These are phyloP conservation scores for Pseudococcus longispinus DNA, from an alignment of 2,888 invertebrate species.

Conservation along the genomic window DNA sequence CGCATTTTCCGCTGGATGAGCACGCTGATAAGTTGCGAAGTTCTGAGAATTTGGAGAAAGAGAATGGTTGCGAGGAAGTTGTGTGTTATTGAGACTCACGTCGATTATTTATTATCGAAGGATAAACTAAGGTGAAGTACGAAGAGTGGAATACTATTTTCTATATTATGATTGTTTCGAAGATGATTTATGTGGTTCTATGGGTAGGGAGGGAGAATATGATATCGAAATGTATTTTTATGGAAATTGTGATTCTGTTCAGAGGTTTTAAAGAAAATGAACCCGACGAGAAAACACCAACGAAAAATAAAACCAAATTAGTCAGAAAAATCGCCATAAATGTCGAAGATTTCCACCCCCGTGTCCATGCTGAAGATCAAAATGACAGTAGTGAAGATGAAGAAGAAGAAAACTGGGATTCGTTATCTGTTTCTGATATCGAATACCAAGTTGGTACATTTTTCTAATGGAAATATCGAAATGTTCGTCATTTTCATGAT, in stretches of 20 bases:
- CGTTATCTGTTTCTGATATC: neutral
- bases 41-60: neutral
- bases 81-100: neutral
- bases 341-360: neutral
- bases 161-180: too few relatives aligned
- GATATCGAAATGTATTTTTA: neutral
- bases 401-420: neutral
- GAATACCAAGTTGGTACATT: neutral
- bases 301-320: neutral
- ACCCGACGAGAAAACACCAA: neutral
- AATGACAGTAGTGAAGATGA: neutral
- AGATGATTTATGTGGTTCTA: too few relatives aligned
- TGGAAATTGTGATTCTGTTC: neutral
- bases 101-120: neutral
- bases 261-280: neutral
- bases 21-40: conserved; percentile 16
- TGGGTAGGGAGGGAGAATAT: neutral
- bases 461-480: neutral
- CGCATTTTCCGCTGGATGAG: conserved; percentile 7
- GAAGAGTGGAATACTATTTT: neutral
- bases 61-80: neutral
- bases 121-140: neutral
- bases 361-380: neutral
- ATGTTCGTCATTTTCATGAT: neutral
- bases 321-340: neutral